phyloP scores from a whole-genome alignment of 2,113 vertebrate genomes.

The Plecotus auritus region DNA sequence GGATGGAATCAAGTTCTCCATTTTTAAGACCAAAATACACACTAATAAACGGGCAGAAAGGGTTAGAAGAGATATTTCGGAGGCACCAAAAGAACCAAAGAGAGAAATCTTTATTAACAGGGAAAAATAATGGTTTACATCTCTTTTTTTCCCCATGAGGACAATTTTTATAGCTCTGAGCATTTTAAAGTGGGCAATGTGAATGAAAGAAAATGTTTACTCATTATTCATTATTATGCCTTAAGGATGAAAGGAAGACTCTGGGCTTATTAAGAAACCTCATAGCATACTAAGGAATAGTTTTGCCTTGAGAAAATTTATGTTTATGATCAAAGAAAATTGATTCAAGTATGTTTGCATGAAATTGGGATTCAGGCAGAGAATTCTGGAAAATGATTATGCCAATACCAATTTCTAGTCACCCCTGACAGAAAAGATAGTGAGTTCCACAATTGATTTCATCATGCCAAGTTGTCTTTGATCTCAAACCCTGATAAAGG shows the following conservation, averaged over 20 bases:
- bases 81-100: neutral
- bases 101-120: neutral
- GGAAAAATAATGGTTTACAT: neutral
- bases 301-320: neutral
- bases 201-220: neutral
- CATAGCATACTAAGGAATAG: neutral
- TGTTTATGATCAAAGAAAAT: neutral
- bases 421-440: neutral
- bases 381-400: neutral
- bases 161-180: neutral
- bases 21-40: neutral
- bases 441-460: neutral
- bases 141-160: neutral
- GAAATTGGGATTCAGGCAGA: neutral
- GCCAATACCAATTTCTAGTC: neutral
- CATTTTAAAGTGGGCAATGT: neutral
- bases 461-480: neutral
- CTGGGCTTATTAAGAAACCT: neutral
- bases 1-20: neutral
- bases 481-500: neutral
- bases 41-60: neutral
- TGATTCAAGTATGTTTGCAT: neutral
- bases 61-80: neutral
- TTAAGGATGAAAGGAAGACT: neutral
- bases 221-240: neutral